phyloP scores from a whole-genome alignment of 2,797 vertebrate genomes.

The Oryzias dopingdopingensis region DNA sequence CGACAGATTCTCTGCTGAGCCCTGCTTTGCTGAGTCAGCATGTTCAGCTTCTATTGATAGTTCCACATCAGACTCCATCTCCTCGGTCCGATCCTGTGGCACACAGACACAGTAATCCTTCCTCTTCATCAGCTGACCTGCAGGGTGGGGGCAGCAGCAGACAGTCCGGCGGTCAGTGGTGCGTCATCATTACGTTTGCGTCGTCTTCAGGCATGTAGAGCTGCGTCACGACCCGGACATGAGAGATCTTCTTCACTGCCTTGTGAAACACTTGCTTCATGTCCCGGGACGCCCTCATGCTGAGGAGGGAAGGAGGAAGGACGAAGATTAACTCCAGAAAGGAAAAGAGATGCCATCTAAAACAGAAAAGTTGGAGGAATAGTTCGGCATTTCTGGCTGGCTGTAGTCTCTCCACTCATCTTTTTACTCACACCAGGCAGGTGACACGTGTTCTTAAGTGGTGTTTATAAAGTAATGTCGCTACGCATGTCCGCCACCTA shows the following conservation, averaged over 20 bases:
- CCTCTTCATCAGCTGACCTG: neutral
- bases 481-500: too few relatives aligned
- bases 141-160: neutral
- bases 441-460: too few relatives aligned
- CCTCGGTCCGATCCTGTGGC: constrained; percentile 15
- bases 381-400: constrained; percentile 4
- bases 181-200: constrained; percentile 63
- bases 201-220: constrained; percentile 55
- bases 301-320: neutral
- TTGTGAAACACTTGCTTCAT: constrained; percentile 71
- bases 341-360: neutral
- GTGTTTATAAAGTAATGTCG: too few relatives aligned
- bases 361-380: neutral
- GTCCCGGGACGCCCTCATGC: constrained; percentile 42
- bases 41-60: constrained; percentile 46
- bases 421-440: too few relatives aligned
- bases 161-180: constrained; percentile 53
- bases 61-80: constrained; percentile 19
- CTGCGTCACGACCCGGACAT: constrained; percentile 65
- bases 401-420: neutral
- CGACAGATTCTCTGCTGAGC: constrained; percentile 49
- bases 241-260: constrained; percentile 73
- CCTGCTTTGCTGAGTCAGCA: constrained; percentile 61
- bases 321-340: neutral
- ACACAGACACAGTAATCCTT: constrained; percentile 8